Conservation (phyloP, 2,797 vertebrate genomes). For the Ctenosaura bakeri region DNA sequence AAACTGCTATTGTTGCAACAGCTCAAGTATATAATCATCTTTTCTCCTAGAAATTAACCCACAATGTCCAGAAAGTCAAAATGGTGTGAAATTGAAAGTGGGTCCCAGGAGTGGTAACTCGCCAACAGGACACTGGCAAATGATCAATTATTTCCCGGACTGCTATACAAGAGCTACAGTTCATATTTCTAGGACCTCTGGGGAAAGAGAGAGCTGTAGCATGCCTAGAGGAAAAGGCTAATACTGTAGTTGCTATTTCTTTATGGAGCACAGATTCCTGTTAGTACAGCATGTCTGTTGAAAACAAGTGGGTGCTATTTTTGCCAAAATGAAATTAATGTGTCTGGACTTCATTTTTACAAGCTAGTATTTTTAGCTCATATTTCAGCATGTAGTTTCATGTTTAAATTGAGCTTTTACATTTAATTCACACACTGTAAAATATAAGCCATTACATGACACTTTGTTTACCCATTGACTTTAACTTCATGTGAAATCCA, state of each 20-base stretch:
- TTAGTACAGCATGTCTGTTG: constrained; percentile 24
- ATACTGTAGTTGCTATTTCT: constrained; percentile 39
- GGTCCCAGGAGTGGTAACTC: constrained; percentile 61
- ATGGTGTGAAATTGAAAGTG: constrained; percentile 76
- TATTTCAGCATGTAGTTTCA: not conserved
- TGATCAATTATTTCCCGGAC: constrained; percentile 64
- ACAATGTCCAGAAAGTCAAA: constrained; percentile 70
- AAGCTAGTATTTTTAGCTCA: constrained; percentile 26
- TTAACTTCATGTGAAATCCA: not conserved
- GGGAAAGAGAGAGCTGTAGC: constrained; percentile 42
- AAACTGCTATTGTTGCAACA: constrained; percentile 38
- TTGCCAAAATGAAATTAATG: constrained; percentile 36
- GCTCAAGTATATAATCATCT: constrained; percentile 45
- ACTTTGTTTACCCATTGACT: constrained; percentile 14
- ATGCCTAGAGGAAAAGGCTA: constrained; percentile 43
- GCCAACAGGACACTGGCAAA: constrained; percentile 67
- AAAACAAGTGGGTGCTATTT: not conserved
- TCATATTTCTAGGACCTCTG: constrained; percentile 53
- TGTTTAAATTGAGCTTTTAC: constrained; percentile 12
- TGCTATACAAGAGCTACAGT: constrained; percentile 64
- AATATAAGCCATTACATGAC: constrained; percentile 5
- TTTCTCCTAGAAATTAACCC: constrained; percentile 59
- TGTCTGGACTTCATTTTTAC: constrained; percentile 41
- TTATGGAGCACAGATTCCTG: constrained; percentile 10
- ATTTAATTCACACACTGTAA: constrained; percentile 20